These are phyloP conservation scores for Chrysolina americana DNA, from an alignment of 2,888 invertebrate species.

Conservation along the genomic window DNA sequence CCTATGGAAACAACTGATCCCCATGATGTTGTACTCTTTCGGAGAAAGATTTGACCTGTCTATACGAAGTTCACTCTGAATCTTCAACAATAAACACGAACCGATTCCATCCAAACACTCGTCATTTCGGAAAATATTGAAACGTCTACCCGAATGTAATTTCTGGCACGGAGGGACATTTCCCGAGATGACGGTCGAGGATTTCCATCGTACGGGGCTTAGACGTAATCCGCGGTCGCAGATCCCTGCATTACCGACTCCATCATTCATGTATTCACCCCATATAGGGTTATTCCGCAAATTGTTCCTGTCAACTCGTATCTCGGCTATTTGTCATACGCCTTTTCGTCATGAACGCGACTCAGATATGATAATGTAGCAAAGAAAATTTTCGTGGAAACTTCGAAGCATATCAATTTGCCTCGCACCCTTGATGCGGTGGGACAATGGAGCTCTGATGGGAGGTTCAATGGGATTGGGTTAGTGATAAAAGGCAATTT, in stretches of 20 bases:
- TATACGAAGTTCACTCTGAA: background rate
- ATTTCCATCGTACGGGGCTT: constrained; percentile 58
- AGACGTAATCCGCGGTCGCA: constrained; percentile 61
- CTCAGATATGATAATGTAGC: constrained; percentile 41
- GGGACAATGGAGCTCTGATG: constrained; percentile 10
- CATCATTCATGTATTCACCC: constrained; percentile 68
- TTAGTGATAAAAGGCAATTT: background rate
- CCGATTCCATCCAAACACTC: background rate
- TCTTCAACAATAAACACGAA: background rate
- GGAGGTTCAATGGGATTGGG: background rate
- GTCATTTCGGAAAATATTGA: constrained; percentile 7
- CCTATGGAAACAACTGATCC: too few relatives aligned
- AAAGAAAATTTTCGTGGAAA: constrained; percentile 44
- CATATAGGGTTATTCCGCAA: constrained; percentile 64
- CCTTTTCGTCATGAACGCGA: background rate
- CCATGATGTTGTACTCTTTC: too few relatives aligned
- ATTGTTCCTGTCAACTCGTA: constrained; percentile 65
- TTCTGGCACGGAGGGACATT: constrained; percentile 5
- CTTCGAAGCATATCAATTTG: constrained; percentile 47
- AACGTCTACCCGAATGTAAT: constrained; percentile 2
- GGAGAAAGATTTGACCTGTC: background rate
- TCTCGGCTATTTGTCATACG: constrained; percentile 65
- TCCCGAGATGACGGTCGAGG: constrained; percentile 38
- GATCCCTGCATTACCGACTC: constrained; percentile 63
- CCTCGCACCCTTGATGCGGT: constrained; percentile 12